Evolutionary conservation across 2,888 invertebrate species (phyloP).

Genomic region (Aphidius colemani): DNA sequence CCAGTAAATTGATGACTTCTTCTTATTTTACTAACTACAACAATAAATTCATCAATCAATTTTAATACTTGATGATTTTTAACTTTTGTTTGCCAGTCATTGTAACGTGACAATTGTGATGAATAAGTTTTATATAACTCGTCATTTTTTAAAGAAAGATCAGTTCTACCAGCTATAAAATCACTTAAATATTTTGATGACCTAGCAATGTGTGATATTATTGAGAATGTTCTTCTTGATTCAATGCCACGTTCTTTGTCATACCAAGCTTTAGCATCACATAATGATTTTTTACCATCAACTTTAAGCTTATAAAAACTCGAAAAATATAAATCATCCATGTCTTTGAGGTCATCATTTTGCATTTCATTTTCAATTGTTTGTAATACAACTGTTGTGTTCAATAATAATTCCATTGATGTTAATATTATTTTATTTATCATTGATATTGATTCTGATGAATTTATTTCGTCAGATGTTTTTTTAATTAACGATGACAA

Average conservation of each 20-base stretch:
- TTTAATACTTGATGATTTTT: slow-evolving; percentile 50
- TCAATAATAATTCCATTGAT: slow-evolving; percentile 50
- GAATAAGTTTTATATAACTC: slow-evolving; percentile 41
- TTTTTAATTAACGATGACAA: slow-evolving; percentile 46
- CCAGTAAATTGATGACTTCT: slow-evolving; percentile 57
- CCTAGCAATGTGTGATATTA: slow-evolving; percentile 44
- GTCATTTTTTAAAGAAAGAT: slow-evolving; percentile 41
- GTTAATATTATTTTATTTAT: slow-evolving; percentile 55
- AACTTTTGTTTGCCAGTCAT: slow-evolving; percentile 44
- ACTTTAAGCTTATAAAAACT: slow-evolving; percentile 46
- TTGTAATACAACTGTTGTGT: slow-evolving; percentile 46
- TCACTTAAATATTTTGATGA: slow-evolving; percentile 50
- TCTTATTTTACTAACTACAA: slow-evolving; percentile 49
- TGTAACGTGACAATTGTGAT: slow-evolving; percentile 49
- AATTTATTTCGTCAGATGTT: slow-evolving; percentile 48
- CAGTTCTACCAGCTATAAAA: slow-evolving; percentile 49
- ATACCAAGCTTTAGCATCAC: slow-evolving; percentile 50
- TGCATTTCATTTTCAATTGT: slow-evolving; percentile 52
- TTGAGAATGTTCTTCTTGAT: slow-evolving; percentile 49
- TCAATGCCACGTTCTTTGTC: slow-evolving; percentile 55
- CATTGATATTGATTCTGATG: slow-evolving; percentile 42
- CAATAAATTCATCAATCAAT: slow-evolving; percentile 49
- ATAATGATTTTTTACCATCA: slow-evolving; percentile 44
- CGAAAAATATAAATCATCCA: slow-evolving; percentile 56
- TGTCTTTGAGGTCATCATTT: slow-evolving; percentile 56